A percentile compares a stretch with the other conserved stretches of the same genome.
These are phyloP conservation scores for Proterorhinus semilunaris DNA, from an alignment of 2,113 vertebrate species.

Conservation along the genomic window DNA sequence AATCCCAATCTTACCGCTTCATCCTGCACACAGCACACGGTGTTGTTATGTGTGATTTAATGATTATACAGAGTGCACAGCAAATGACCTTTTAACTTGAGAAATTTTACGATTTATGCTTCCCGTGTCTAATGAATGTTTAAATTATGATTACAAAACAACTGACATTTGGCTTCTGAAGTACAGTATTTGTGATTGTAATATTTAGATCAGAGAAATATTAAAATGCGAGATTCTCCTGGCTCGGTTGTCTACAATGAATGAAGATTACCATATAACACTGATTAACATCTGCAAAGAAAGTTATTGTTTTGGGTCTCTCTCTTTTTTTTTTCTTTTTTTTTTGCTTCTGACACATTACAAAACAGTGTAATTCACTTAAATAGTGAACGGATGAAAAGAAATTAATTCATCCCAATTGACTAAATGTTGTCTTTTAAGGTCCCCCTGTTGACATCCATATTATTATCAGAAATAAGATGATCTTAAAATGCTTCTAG, in stretches of 20 bases:
- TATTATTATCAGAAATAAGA: too few relatives aligned
- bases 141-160: slow-evolving; percentile 2
- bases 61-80: slow-evolving; percentile 14
- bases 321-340: too few relatives aligned
- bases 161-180: slow-evolving; percentile 3
- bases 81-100: slow-evolving; percentile 21
- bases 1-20: slow-evolving; percentile 26
- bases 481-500: not conserved
- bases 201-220: not conserved
- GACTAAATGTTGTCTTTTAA: too few relatives aligned
- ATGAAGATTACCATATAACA: too few relatives aligned
- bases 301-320: too few relatives aligned
- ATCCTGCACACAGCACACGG: slow-evolving; percentile 4
- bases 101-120: slow-evolving; percentile 13
- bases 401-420: too few relatives aligned
- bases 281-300: too few relatives aligned
- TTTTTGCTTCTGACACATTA: too few relatives aligned
- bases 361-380: too few relatives aligned
- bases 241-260: too few relatives aligned
- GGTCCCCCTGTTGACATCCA: too few relatives aligned
- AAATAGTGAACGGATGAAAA: too few relatives aligned
- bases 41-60: slow-evolving; percentile 9
- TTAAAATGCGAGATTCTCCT: not conserved
- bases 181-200: not conserved
- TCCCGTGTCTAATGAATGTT: slow-evolving; percentile 24